Base-by-base conservation (phyloP, 2,888 invertebrate species). In the Pseudococcus longispinus region DNA sequence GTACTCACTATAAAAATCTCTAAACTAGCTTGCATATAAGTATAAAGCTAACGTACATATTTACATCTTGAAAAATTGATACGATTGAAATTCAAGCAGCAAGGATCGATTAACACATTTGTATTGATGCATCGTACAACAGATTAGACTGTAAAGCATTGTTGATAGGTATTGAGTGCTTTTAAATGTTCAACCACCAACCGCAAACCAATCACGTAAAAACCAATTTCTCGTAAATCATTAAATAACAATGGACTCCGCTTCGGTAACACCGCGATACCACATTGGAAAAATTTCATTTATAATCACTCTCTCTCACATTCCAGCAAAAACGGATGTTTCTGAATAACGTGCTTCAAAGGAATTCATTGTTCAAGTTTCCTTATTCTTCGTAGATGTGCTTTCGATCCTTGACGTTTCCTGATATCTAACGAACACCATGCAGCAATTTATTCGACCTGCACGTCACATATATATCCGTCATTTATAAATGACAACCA, bases 141-240 rank as follows among this genome's bases (percentile, higher is more conserved):
- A 42, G 37, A 80, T 80, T 80, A 80, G n/a, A 80, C 11, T 80
- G 37, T 29, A 80, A 20, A 80, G 77, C 32, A 37, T 42, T 42
- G 42, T 42, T 80, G 77, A 80, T 80, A 80, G 77, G 77, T 80
- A 80, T 80, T 80, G 77, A 80, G 77, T 80, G 77, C 77, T 80
- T 80, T 80, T 80, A 80, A 80, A 42, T 80, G 77, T 80, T 80
- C 37, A 80, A 42, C 77, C 20, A 42, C 37, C 37, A 80, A 80
- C 77, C 77, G 77, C 77, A 42, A 37, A 80, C 77, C 77, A 80
- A 80, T 80, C 77, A 80, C 77, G 77, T 80, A 80, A 80, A 80
- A 80, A 80, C 77, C 77, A 80, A 80, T 80, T 80, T 80, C 77
- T 80, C 77, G 77, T 80, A 80, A 80, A 42, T 80, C 77, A 80